A percentile compares a stretch with the other conserved stretches of the same genome.
Conservation (phyloP, 2,113 vertebrate species). For the Sebastes schlegelii region DNA sequence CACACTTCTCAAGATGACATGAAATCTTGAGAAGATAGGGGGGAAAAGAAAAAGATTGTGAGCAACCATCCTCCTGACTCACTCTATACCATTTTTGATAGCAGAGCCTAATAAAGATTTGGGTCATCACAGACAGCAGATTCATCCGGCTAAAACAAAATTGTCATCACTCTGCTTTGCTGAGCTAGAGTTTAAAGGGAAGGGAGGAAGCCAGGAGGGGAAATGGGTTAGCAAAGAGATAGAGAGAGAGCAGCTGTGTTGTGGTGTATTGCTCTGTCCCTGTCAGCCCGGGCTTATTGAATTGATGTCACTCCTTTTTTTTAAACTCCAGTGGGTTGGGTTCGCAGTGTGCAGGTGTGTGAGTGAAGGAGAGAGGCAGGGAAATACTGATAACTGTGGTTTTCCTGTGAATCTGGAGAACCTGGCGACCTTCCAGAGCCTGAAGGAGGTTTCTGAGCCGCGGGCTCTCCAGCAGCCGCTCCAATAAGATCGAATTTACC, state of each 20-base stretch:
- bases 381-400: slow-evolving; percentile 37
- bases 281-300: slow-evolving; percentile 69
- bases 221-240: slow-evolving; percentile 67
- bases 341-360: slow-evolving; percentile 50
- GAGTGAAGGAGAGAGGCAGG: neutral
- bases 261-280: slow-evolving; percentile 63
- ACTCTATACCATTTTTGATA: slow-evolving; percentile 33
- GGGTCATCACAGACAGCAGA: slow-evolving; percentile 70
- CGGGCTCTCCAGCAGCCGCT: slow-evolving; percentile 48
- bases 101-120: slow-evolving; percentile 64
- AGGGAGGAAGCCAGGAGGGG: slow-evolving; percentile 66
- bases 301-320: slow-evolving; percentile 68
- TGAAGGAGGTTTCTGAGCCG: slow-evolving; percentile 56
- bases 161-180: slow-evolving; percentile 73
- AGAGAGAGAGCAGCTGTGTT: slow-evolving; percentile 69
- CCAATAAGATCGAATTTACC: slow-evolving; percentile 49
- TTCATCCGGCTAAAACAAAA: slow-evolving; percentile 76
- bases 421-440: slow-evolving; percentile 64
- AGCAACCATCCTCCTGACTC: slow-evolving; percentile 45
- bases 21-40: neutral
- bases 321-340: slow-evolving; percentile 64
- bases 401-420: slow-evolving; percentile 50
- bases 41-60: slow-evolving; percentile 18
- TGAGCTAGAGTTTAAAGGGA: slow-evolving; percentile 68
- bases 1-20: slow-evolving; percentile 11